Base-by-base conservation (phyloP, 2,113 vertebrate species). In the Etia nguti region DNA sequence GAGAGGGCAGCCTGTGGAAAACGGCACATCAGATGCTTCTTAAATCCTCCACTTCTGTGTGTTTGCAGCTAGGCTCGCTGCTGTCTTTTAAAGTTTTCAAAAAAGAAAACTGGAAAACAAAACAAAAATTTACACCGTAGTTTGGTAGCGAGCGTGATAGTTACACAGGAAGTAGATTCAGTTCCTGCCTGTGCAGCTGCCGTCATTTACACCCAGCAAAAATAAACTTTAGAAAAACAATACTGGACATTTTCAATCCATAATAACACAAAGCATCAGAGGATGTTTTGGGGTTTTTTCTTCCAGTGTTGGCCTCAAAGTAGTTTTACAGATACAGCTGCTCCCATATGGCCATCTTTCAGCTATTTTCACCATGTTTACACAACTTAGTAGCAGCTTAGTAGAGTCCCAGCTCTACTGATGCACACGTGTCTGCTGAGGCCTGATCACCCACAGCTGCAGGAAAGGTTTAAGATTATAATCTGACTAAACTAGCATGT, bases 301-400 rank as follows among this genome's bases (percentile, higher is more conserved):
- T 65, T 85, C 85, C 89, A 90, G 90, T 95, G 90, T 81, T 12
- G 6, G 36, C 12, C 93, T 90, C 87, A 93, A 87, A 93, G 92
- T 93, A 89, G 83, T 86, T 18, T 82, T 26, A 68, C 36, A 73
- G 82, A 36, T 46, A 60, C 54, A 82, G 43, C 16, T 77, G 60
- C 60, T 88, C 5, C 86, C 65, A 48, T 11, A 5, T 4, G 77
- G 20, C 54, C 5, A 77, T 82, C 36, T 50, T 81, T 10, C 6
- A 52, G 38, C 26, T 50, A 26, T 86, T 82, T 13, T 75, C 13
- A 36, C 46, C 13, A 3, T 82, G 77, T 85, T 34, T 55, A 68
- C 34, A 13, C 10, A 6, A 83, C 48, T 60, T 29, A 52, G 10
- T 43, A 82, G 65, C 83, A 83, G 79, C 48, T 60, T 24, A 50